Evolutionary conservation across 2,888 invertebrate genomes (phyloP).

Genomic region (Epistrophella euchroma): DNA sequence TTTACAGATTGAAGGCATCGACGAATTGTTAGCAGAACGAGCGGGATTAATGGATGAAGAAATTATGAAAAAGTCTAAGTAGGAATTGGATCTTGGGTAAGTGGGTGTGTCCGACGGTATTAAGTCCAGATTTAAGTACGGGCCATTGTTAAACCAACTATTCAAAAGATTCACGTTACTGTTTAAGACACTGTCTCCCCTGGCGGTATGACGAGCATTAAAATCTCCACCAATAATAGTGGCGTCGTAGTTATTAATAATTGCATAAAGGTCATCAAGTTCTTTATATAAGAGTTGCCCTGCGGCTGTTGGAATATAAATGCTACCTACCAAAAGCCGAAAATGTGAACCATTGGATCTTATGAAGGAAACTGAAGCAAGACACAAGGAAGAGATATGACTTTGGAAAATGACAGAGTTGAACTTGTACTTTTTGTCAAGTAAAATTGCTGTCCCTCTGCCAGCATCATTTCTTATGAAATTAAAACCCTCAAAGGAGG

Average conservation of each 20-base stretch:
- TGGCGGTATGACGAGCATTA: neutral
- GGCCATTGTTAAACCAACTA: no score
- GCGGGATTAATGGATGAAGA: no score
- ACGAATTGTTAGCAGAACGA: no score
- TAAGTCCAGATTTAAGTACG: neutral
- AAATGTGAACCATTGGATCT: slow-evolving; percentile 5
- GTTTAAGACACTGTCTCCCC: neutral
- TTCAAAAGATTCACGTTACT: neutral
- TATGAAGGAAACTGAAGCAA: neutral
- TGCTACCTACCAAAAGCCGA: slow-evolving; percentile 6
- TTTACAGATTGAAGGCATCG: no score
- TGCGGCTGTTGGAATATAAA: slow-evolving; percentile 17
- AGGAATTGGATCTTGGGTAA: neutral
- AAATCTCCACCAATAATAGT: neutral
- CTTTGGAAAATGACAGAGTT: neutral
- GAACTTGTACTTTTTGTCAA: slow-evolving; percentile 16
- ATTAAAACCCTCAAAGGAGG: slow-evolving; percentile 13
- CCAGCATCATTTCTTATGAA: slow-evolving; percentile 21
- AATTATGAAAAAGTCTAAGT: no score
- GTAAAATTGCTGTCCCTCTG: slow-evolving; percentile 24
- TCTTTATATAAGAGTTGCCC: neutral
- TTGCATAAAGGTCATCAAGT: slow-evolving; percentile 4
- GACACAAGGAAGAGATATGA: slow-evolving; percentile 1
- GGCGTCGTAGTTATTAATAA: neutral
- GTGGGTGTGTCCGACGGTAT: neutral